phyloP scores from a whole-genome alignment of 1,140 invertebrate genomes.

The Temnothorax nylanderi region DNA sequence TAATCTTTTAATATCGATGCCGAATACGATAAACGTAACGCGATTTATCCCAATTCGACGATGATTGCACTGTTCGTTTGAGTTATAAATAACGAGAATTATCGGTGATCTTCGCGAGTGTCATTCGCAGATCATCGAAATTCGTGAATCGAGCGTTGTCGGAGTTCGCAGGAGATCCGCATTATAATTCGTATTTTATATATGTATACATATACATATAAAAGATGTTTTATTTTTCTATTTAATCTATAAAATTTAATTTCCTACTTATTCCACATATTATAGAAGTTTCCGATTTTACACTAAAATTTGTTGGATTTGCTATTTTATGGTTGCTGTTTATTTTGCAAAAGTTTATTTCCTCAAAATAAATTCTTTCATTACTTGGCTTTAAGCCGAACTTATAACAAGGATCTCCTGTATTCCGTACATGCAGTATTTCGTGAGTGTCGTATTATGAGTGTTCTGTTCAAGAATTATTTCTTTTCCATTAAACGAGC shows the following conservation, averaged over 20 bases:
- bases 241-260: background rate
- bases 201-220: background rate
- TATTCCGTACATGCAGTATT: background rate
- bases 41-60: constrained; percentile 19
- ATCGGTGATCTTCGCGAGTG: constrained; percentile 5
- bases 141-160: background rate
- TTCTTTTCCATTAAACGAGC: background rate
- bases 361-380: background rate
- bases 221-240: background rate
- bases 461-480: background rate
- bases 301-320: background rate
- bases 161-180: background rate
- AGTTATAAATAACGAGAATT: constrained; percentile 19
- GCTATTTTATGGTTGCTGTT: background rate
- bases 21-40: background rate
- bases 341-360: background rate
- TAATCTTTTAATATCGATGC: background rate
- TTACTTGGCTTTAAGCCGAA: background rate
- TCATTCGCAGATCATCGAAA: background rate
- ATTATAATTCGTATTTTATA: background rate
- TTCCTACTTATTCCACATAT: background rate
- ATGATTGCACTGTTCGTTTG: constrained; percentile 1
- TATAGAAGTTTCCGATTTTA: background rate
- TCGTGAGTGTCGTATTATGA: constrained; percentile 35
- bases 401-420: background rate